A percentile compares a stretch with the other conserved stretches of the same genome.
These are phyloP conservation scores for Ypsolopha scabrella DNA, from an alignment of 2,888 invertebrate species.

Conservation along the genomic window DNA sequence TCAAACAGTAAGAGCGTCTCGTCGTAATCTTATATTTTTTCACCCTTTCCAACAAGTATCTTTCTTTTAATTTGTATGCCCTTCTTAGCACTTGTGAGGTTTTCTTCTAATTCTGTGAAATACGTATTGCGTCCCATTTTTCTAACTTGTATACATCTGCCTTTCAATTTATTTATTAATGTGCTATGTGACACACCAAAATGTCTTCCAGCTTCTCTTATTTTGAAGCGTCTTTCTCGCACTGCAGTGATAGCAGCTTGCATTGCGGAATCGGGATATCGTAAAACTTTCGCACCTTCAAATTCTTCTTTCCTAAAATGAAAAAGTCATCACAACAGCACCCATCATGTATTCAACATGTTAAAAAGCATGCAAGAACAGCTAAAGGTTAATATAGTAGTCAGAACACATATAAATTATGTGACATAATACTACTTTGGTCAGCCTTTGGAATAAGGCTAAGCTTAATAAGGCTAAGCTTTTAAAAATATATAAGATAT, in stretches of 20 bases:
- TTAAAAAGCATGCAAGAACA: too few species aligned
- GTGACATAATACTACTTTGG: too few species aligned
- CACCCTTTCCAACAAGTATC: background rate
- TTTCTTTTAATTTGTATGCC: background rate
- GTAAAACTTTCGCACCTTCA: too few species aligned
- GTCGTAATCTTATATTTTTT: slow-evolving; percentile 3
- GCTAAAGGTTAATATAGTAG: too few species aligned
- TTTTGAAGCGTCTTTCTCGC: slow-evolving; percentile 4
- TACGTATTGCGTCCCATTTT: background rate
- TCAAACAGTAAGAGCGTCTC: background rate
- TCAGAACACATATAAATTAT: too few species aligned
- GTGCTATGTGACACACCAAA: slow-evolving; percentile 2
- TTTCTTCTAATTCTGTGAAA: background rate
- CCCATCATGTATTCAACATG: too few species aligned
- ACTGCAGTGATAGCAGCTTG: slow-evolving; percentile 4
- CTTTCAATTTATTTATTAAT: slow-evolving; percentile 2
- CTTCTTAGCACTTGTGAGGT: background rate
- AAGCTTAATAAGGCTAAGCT: too few species aligned
- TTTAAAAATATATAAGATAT: too few species aligned
- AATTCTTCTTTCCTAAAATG: too few species aligned
- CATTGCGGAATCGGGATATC: background rate
- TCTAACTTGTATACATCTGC: background rate
- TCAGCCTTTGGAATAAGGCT: too few species aligned
- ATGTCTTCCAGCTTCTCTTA: slow-evolving; percentile 3
- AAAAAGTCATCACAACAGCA: too few species aligned